Percentiles rank a stretch among this genome's conserved stretches.
phyloP scores from a whole-genome alignment of 1,140 invertebrate genomes.

The Platyscapa corneri region DNA sequence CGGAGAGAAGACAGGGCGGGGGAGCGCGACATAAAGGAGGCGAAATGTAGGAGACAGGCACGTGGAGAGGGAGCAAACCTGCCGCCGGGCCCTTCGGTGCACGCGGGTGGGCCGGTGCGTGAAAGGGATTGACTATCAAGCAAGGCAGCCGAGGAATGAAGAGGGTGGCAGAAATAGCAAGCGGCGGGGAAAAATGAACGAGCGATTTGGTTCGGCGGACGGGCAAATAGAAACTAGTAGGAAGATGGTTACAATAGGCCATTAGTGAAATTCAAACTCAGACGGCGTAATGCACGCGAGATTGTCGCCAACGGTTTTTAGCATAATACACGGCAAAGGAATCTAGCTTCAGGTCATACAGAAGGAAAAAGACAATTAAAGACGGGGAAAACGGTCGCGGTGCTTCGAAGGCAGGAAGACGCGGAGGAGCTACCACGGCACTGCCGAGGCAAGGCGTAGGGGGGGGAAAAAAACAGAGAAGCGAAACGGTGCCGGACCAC shows the following conservation, averaged over 20 bases:
- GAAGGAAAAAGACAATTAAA: no score
- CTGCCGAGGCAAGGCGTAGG: no score
- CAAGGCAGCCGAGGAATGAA: constrained; percentile 66
- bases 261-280: constrained; percentile 19
- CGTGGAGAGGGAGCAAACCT: constrained; percentile 46
- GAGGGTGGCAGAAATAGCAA: constrained; percentile 52
- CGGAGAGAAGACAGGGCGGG: constrained; percentile 48
- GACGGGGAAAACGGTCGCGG: no score
- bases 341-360: no score
- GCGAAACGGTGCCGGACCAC: no score
- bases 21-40: constrained; percentile 62
- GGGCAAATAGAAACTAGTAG: constrained; percentile 50
- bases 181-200: constrained; percentile 57
- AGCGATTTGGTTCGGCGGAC: constrained; percentile 51
- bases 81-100: constrained; percentile 12
- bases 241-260: no score
- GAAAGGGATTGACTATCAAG: constrained; percentile 59
- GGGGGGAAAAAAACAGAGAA: no score
- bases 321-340: no score
- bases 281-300: background rate
- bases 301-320: background rate
- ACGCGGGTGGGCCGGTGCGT: background rate
- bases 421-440: no score
- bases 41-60: constrained; percentile 61
- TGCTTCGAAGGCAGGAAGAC: no score